Base-by-base conservation (phyloP, 1,140 invertebrate species). In the Dicyema japonicum region DNA sequence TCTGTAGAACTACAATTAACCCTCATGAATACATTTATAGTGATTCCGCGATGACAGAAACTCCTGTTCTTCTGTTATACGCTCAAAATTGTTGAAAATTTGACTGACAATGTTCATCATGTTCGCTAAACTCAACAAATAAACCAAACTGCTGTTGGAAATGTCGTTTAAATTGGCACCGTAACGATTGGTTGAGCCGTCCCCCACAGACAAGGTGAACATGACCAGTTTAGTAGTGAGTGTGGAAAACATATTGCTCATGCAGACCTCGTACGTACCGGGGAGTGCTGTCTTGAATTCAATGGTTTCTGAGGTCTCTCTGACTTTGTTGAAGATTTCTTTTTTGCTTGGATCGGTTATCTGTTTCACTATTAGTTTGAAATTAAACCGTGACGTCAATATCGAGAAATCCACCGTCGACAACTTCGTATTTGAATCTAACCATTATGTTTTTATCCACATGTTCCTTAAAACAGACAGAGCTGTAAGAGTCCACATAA, bases 381-480 rank as follows among this genome's bases (percentile, higher is more conserved):
- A 9, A 12, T 23, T n/a, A 23, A 4, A 23, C 22, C 15, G 11
- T 23, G 15, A 14, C 22, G 15, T 23, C 22, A 5, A 23, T 23
- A 23, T 23, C 22, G 5, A 23, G 15, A 23, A 14, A 23, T 23
- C 22, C 22, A 23, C 22, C 22, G 11, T 23, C 22, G 11, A 14
- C 22, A 4, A 23, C 22, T 23, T 23, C 22, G n/a, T 23, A 23
- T 23, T n/a, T n/a, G n/a, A n/a, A n/a, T n/a, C n/a, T n/a, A n/a
- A n/a, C n/a, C n/a, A n/a, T n/a, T n/a, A n/a, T n/a, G n/a, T n/a
- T n/a, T n/a, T n/a, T n/a, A n/a, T n/a, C n/a, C n/a, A n/a, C n/a
- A n/a, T n/a, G n/a, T n/a, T n/a, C n/a, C n/a, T n/a, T n/a, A n/a
- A n/a, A n/a, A n/a, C n/a, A n/a, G n/a, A n/a, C n/a, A n/a, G n/a